These are phyloP conservation scores for Phoenoteleia sp. DNA, from an alignment of 2,888 invertebrate genomes.

Conservation along the genomic window DNA sequence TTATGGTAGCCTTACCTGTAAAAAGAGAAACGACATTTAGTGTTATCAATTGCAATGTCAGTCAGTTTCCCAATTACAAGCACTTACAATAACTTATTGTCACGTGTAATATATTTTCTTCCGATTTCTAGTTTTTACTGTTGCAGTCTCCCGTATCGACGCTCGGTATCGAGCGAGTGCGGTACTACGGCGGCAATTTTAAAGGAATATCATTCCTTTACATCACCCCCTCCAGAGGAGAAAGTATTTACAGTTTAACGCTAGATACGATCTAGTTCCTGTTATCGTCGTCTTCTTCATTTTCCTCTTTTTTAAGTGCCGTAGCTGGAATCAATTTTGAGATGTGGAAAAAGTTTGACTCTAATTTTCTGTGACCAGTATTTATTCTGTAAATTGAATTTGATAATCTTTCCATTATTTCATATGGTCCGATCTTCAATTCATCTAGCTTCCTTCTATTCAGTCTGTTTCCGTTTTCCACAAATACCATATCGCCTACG, in stretches of 20 bases:
- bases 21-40: no score
- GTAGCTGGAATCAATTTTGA: constrained; percentile 76
- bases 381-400: constrained; percentile 73
- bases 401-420: constrained; percentile 74
- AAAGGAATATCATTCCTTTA: constrained; percentile 23
- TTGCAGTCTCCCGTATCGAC: no score
- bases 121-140: no score
- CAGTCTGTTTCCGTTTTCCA: constrained; percentile 79
- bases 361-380: constrained; percentile 55
- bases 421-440: constrained; percentile 75
- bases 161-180: no score
- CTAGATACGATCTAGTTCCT: not conserved
- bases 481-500: constrained; percentile 78
- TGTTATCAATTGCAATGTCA: no score
- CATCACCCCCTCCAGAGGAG: constrained; percentile 4
- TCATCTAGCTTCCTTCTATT: constrained; percentile 80
- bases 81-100: no score
- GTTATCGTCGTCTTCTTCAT: not conserved
- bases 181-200: not conserved
- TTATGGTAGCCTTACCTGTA: no score
- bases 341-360: constrained; percentile 59
- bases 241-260: not conserved
- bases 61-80: no score
- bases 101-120: no score
- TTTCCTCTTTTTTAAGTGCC: no score